Conservation (phyloP, 1,140 invertebrate genomes). For the Andrena cerasifolii region DNA sequence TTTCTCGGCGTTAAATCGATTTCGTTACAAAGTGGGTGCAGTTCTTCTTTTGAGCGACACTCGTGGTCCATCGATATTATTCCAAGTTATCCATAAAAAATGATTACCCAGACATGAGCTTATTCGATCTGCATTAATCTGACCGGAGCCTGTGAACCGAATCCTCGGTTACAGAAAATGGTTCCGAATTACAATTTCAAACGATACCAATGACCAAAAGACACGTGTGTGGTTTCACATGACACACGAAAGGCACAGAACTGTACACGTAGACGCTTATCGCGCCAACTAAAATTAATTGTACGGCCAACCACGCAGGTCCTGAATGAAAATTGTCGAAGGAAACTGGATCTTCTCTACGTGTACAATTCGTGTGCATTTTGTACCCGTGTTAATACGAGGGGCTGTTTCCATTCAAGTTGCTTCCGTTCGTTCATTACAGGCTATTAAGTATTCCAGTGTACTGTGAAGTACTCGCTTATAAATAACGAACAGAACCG, state of each 20-base stretch:
- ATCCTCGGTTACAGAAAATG: neutral
- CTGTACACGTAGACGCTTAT: neutral
- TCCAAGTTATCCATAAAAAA: neutral
- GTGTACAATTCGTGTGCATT: neutral
- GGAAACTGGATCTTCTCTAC: neutral
- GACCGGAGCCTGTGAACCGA: neutral
- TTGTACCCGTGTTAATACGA: neutral
- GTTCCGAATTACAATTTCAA: neutral
- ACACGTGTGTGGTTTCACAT: neutral
- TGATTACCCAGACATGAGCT: neutral
- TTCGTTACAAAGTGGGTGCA: constrained; percentile 1
- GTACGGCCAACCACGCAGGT: neutral
- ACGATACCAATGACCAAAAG: neutral
- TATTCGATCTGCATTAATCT: neutral
- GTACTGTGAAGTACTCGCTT: constrained; percentile 15
- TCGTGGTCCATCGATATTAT: neutral
- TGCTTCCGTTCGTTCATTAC: neutral
- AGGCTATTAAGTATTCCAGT: constrained; percentile 20
- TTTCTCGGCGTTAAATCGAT: neutral
- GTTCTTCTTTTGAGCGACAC: neutral
- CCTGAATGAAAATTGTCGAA: neutral
- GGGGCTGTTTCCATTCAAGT: neutral
- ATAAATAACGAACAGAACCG: constrained; percentile 16
- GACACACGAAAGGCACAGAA: neutral
- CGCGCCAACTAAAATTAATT: neutral